Conservation (phyloP, 2,113 vertebrate genomes). For the Lophotis ruficrista region DNA sequence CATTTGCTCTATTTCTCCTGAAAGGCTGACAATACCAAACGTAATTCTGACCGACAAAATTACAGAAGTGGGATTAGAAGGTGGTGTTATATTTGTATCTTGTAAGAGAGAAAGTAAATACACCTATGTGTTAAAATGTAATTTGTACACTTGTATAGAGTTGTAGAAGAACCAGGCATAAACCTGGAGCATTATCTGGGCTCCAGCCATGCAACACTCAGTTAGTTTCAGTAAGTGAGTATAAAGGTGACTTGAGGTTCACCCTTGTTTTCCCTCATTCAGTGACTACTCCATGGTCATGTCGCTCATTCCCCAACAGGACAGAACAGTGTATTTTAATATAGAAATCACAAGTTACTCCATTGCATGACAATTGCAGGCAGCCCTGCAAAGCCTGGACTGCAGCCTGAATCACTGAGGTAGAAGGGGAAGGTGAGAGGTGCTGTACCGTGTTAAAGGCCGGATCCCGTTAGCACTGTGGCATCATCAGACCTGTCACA, state of each 20-base stretch:
- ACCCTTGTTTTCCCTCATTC: not conserved
- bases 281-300: not conserved
- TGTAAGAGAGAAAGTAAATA: not conserved
- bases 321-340: not conserved
- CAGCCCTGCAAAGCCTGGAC: not conserved
- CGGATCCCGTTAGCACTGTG: not conserved
- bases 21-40: not conserved
- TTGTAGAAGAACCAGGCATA: not conserved
- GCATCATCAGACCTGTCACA: not conserved
- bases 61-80: not conserved
- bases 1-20: not conserved
- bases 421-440: not conserved
- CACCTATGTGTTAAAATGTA: not conserved
- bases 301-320: not conserved
- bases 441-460: not conserved
- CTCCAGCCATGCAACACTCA: not conserved
- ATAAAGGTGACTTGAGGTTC: not conserved
- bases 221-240: not conserved
- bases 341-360: not conserved
- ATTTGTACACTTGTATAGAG: not conserved
- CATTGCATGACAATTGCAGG: not conserved
- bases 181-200: not conserved
- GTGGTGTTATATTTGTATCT: not conserved
- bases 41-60: not conserved
- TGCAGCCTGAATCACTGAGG: not conserved